A percentile compares a stretch with the other conserved stretches of the same genome.
Evolutionary conservation across 2,797 vertebrate genomes (phyloP).

Genomic region (Pseudochirops cupreus): DNA sequence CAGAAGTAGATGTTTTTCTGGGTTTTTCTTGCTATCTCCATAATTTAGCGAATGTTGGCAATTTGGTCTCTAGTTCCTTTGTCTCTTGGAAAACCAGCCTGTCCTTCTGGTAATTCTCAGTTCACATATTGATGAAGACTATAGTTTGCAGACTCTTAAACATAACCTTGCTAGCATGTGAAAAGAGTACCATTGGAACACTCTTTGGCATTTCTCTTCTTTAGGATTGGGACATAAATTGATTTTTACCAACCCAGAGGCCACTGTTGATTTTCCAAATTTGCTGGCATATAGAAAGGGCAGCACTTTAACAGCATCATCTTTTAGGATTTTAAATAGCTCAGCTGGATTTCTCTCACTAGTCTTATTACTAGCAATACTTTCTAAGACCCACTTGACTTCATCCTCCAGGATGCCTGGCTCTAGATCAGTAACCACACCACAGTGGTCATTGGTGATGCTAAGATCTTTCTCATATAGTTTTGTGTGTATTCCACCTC

Average conservation of each 20-base stretch:
- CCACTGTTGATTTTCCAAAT: neutral
- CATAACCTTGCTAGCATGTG: neutral
- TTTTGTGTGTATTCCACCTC: no score
- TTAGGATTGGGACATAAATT: neutral
- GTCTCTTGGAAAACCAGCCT: neutral
- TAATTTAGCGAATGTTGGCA: neutral
- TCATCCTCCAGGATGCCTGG: no score
- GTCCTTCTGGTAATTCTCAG: neutral
- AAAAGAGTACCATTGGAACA: neutral
- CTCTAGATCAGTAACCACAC: no score
- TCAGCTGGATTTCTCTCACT: no score
- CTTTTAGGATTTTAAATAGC: neutral
- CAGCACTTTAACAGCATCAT: neutral
- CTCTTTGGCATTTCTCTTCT: neutral
- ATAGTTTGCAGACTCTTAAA: neutral
- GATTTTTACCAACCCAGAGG: neutral
- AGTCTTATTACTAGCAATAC: no score
- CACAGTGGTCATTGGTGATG: no score
- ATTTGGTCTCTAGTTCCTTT: neutral
- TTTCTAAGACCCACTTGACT: no score
- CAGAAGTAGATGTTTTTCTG: neutral
- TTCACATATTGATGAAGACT: neutral
- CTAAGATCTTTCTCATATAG: no score
- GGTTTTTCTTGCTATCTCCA: neutral
- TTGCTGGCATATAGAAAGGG: neutral